These are phyloP conservation scores for Machimus atricapillus DNA, from an alignment of 2,888 invertebrate genomes.

Conservation along the genomic window DNA sequence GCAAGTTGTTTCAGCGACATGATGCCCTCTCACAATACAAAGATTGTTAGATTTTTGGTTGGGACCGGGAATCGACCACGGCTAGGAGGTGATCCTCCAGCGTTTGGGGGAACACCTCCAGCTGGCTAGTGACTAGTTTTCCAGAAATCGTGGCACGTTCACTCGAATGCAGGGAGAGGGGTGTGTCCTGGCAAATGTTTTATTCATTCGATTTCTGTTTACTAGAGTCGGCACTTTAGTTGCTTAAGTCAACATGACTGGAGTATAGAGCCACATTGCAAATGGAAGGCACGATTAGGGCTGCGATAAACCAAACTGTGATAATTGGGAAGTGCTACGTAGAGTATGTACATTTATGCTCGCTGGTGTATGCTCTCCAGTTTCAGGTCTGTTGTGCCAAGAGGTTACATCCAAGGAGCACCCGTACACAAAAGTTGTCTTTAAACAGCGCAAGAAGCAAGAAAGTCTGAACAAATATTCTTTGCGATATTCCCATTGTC, in stretches of 20 bases:
- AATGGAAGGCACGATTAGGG: conserved; percentile 37
- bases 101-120: conserved; percentile 20
- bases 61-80: background rate
- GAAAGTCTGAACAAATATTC: conserved; percentile 34
- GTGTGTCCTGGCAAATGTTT: conserved; percentile 26
- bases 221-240: conserved; percentile 40
- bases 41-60: background rate
- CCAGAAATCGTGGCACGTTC: conserved; percentile 19
- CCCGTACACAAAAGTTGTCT: conserved; percentile 23
- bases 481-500: conserved; percentile 22
- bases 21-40: background rate
- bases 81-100: conserved; percentile 23
- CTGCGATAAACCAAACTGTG: conserved; percentile 41
- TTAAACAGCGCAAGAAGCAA: conserved; percentile 12
- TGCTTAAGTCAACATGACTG: conserved; percentile 32
- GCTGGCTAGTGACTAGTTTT: conserved; percentile 33
- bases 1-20: background rate
- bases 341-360: conserved; percentile 17
- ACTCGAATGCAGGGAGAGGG: background rate
- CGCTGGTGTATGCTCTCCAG: background rate
- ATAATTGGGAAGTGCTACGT: conserved; percentile 35
- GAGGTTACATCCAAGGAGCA: conserved; percentile 29
- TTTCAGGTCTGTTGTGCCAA: conserved; percentile 18
- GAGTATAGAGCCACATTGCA: conserved; percentile 24
- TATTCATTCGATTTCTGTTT: conserved; percentile 40